Base-by-base conservation (phyloP, 2,113 vertebrate genomes). In the Neolamprologus caudopunctatus region DNA sequence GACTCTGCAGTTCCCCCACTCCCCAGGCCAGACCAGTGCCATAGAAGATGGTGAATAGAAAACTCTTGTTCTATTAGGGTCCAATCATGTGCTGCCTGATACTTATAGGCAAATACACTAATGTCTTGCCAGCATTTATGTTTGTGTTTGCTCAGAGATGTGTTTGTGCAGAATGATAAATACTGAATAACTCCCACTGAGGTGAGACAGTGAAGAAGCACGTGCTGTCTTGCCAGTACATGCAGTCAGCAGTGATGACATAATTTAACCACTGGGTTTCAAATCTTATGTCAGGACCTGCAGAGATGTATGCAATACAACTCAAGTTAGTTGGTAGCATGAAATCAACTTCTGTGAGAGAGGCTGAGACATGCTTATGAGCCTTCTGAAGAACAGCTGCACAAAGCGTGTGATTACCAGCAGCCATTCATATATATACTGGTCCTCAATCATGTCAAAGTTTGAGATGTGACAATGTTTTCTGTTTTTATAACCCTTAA, bases 61-160 rank as follows among this genome's bases (percentile, higher is more conserved):
- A 66, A n/a, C 1, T 7, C 16, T 33, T 35, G 31, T 66, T 6
- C 31, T 66, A 35, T 66, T 66, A 35, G 31, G 10, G 10, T n/a
- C 33, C 61, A 66, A 2, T 66, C 31, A 35, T 35, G 61, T 12
- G 31, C 61, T 35, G 31, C 9, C 61, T 66, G 61, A 35, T 19
- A 31, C 13, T 58, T 58, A 9, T 2, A 58, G 26, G 14, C 1
- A 58, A 58, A 58, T 58, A 1, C 31, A 35, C 16, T 0, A 63
- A 63, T 35, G 58, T 63, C 16, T 33, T 63, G 16, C 6, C 31
- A 63, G 31, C 58, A 63, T 11, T 35, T 11, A 35, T 63, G 4
- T 66, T 37, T n/a, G 31, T 61, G 26, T 66, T 66, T 66, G 9
- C 17, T 35, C 31, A 66, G 31, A n/a, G 61, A 66, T 12, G 33